phyloP scores from a whole-genome alignment of 1,140 invertebrate species.

The Panagrolaimus sp. region DNA sequence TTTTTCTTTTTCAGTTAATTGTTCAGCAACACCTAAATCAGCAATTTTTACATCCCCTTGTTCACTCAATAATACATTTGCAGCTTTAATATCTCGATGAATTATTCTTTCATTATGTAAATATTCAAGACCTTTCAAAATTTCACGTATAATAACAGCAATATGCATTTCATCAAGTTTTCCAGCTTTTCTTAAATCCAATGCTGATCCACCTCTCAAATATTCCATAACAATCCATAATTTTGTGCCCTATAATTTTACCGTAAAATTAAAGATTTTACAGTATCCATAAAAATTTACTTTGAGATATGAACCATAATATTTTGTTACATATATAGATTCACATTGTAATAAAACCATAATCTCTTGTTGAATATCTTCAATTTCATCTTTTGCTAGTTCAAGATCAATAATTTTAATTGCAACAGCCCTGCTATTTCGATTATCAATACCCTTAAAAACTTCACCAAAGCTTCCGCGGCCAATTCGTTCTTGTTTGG shows the following conservation, averaged over 20 bases:
- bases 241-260: constrained; percentile 77
- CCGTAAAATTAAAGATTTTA: not conserved
- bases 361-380: constrained; percentile 99
- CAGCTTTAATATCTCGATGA: constrained; percentile 98
- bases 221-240: constrained; percentile 99
- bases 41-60: constrained; percentile 98
- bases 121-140: constrained; percentile 96
- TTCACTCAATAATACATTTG: constrained; percentile 95
- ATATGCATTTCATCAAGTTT: constrained; percentile 98
- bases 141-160: constrained; percentile 92
- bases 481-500: constrained; percentile 96
- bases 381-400: constrained; percentile 99
- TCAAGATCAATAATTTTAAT: constrained; percentile 99
- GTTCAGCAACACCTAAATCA: constrained; percentile 78
- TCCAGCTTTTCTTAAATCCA: constrained; percentile 98
- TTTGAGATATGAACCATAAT: constrained; percentile 92
- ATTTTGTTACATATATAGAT: constrained; percentile 95
- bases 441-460: constrained; percentile 96
- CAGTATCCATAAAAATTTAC: constrained; percentile 62
- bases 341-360: constrained; percentile 99
- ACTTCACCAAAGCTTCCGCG: constrained; percentile 99
- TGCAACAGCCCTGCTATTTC: constrained; percentile 86
- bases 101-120: constrained; percentile 94
- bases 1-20: constrained; percentile 96
- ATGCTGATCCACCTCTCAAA: constrained; percentile 90